Conservation (phyloP, 1,140 invertebrate species). For the Druon quercuslanigerum region DNA sequence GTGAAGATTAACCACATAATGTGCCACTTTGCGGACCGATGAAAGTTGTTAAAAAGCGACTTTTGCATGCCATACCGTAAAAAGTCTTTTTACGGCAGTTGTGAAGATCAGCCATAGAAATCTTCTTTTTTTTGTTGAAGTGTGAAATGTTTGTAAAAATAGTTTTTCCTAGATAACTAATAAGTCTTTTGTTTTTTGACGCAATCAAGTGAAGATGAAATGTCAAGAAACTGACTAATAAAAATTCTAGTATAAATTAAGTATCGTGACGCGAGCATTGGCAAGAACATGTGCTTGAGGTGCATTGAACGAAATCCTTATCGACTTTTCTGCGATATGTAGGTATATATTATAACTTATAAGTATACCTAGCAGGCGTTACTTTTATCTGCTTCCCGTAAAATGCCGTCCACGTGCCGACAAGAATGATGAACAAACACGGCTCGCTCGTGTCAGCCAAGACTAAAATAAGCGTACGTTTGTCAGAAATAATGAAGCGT, state of each 20-base stretch:
- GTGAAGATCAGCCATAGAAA: no score
- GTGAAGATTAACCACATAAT: no score
- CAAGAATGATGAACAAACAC: conserved; percentile 16
- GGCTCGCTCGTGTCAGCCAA: conserved; percentile 31
- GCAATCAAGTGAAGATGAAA: background rate
- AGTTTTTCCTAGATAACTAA: no score
- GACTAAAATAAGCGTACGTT: conserved; percentile 8
- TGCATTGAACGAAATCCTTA: conserved; percentile 12
- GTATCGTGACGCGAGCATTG: background rate
- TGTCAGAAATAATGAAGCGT: conserved; percentile 20
- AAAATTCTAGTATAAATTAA: background rate
- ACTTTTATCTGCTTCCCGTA: background rate
- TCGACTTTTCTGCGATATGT: conserved; percentile 5
- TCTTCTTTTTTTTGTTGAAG: no score
- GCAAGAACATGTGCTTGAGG: background rate
- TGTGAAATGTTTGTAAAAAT: no score
- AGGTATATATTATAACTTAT: no score
- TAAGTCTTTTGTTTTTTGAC: background rate
- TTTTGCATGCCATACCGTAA: no score
- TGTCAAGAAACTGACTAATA: background rate
- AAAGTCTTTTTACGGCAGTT: no score
- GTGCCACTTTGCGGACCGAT: no score
- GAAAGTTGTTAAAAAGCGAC: no score
- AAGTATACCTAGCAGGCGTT: background rate
- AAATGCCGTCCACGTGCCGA: conserved; percentile 17